phyloP scores from a whole-genome alignment of 2,113 vertebrate species.

The Numenius arquata region DNA sequence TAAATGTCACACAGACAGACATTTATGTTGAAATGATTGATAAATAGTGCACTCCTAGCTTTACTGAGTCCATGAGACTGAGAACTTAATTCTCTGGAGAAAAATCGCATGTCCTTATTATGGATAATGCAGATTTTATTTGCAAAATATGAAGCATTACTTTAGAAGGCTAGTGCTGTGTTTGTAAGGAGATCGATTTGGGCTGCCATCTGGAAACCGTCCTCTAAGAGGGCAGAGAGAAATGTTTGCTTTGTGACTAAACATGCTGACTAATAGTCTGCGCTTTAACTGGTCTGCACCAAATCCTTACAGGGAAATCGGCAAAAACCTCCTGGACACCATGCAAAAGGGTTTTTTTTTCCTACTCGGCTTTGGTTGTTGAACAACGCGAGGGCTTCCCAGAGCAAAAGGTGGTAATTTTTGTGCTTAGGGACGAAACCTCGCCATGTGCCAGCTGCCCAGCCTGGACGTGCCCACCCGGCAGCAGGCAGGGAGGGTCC shows the following conservation, averaged over 20 bases:
- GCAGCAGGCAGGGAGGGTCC: too few relatives aligned
- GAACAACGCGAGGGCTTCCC: rapidly evolving
- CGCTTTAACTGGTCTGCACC: not conserved
- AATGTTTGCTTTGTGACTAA: constrained; percentile 39
- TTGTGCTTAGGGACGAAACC: not conserved
- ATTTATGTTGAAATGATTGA: constrained; percentile 15
- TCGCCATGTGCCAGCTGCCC: rapidly evolving
- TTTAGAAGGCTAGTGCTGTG: not conserved
- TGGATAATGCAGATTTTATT: not conserved
- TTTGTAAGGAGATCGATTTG: not conserved
- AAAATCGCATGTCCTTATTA: not conserved
- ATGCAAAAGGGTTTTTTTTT: not conserved
- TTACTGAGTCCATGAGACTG: not conserved
- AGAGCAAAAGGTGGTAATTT: not conserved
- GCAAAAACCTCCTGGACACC: not conserved
- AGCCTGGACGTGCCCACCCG: too few relatives aligned
- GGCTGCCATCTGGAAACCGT: constrained; percentile 53
- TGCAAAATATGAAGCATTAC: not conserved
- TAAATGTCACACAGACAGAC: not conserved
- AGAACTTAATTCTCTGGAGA: not conserved
- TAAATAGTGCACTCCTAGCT: not conserved
- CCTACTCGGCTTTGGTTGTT: not conserved
- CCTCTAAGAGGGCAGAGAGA: not conserved
- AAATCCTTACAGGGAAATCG: constrained; percentile 40
- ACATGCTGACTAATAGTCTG: constrained; percentile 37